These are phyloP conservation scores for Melitaea athalia DNA, from an alignment of 2,888 invertebrate species.

Conservation along the genomic window DNA sequence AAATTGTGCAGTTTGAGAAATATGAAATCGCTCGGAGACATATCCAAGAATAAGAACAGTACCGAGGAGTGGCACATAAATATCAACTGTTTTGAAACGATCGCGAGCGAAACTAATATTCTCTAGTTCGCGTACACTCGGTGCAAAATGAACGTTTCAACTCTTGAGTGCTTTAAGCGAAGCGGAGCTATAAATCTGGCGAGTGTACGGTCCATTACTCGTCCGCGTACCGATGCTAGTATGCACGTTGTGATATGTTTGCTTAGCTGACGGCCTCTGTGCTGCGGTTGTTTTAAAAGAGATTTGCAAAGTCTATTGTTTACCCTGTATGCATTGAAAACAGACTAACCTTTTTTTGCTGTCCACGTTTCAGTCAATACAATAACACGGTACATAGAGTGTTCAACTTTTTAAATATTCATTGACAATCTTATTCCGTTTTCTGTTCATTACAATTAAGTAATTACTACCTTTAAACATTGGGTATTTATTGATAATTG, in stretches of 20 bases:
- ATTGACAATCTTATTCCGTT: neutral
- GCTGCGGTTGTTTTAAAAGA: slow-evolving; percentile 40
- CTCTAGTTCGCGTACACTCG: slow-evolving; percentile 42
- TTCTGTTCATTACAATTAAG: neutral
- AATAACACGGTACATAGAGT: neutral
- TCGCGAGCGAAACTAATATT: slow-evolving; percentile 48
- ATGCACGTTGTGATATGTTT: slow-evolving; percentile 40
- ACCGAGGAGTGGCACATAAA: slow-evolving; percentile 34
- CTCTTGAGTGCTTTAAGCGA: slow-evolving; percentile 49
- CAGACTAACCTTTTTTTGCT: slow-evolving; percentile 18
- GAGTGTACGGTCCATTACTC: slow-evolving; percentile 52
- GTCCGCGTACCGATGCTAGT: slow-evolving; percentile 39
- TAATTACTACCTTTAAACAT: neutral
- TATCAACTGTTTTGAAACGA: slow-evolving; percentile 43
- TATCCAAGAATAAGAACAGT: slow-evolving; percentile 14
- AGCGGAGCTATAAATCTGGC: slow-evolving; percentile 51
- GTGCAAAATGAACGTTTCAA: slow-evolving; percentile 51
- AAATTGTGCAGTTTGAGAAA: slow-evolving; percentile 7
- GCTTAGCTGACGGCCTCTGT: slow-evolving; percentile 41
- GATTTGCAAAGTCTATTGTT: slow-evolving; percentile 39
- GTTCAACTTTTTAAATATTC: neutral
- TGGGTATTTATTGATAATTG: neutral
- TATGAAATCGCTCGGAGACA: slow-evolving; percentile 12
- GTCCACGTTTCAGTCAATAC: slow-evolving; percentile 5
- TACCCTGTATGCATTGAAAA: slow-evolving; percentile 27